A percentile compares a stretch with the other conserved stretches of the same genome.
Conservation (phyloP, 37 sponge, comb jelly and placozoan genomes). For the Ephydatia muelleri region DNA sequence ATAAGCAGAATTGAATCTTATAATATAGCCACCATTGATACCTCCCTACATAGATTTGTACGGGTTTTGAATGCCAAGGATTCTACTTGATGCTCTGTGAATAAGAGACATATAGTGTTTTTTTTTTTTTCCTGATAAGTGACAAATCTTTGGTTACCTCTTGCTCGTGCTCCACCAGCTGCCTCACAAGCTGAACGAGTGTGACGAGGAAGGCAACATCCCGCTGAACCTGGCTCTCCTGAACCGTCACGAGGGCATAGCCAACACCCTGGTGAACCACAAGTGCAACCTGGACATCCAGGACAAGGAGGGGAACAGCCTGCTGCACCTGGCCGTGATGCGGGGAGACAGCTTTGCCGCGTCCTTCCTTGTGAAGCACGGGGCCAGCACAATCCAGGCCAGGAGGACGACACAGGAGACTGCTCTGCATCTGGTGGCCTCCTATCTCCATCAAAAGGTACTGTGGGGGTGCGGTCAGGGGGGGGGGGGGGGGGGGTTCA, state of each 20-base stretch:
- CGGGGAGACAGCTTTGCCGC: slow-evolving; percentile 89
- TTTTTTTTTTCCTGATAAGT: no score
- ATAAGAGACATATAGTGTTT: no score
- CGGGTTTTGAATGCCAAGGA: no score
- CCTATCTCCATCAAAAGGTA: slow-evolving; percentile 58
- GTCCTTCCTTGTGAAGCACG: slow-evolving; percentile 83
- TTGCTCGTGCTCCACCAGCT: no score
- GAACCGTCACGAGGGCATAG: slow-evolving; percentile 79
- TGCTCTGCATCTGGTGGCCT: slow-evolving; percentile 80
- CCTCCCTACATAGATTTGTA: no score
- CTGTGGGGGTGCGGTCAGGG: no score
- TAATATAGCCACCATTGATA: no score
- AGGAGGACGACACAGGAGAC: slow-evolving; percentile 57
- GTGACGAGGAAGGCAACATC: slow-evolving; percentile 68
- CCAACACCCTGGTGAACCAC: slow-evolving; percentile 81
- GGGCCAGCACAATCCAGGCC: slow-evolving; percentile 67
- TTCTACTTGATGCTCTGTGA: no score
- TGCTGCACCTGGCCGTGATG: slow-evolving; percentile 86
- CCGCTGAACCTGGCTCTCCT: slow-evolving; percentile 90
- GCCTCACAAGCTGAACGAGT: slow-evolving; percentile 68
- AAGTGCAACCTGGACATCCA: slow-evolving; percentile 81
- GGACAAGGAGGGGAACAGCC: slow-evolving; percentile 71
- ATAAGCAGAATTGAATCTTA: no score
- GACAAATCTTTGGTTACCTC: background rate
- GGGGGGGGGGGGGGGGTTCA: no score